Conservation (phyloP, 2,888 invertebrate genomes). For the Ashinkailepas kermadecensis region DNA sequence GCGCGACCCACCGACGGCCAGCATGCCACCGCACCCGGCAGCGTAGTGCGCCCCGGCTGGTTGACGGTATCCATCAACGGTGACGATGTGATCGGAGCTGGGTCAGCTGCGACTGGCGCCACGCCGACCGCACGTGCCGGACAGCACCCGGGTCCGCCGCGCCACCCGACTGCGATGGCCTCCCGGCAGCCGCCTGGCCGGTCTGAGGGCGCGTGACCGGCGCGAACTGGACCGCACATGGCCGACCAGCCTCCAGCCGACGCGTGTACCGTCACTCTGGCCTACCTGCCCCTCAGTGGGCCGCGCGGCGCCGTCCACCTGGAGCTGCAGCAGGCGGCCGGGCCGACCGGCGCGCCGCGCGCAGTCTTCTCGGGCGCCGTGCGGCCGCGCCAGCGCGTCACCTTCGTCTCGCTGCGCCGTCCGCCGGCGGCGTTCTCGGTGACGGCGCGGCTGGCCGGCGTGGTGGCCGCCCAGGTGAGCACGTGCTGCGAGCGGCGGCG, state of each 20-base stretch:
- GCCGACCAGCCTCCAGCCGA: neutral
- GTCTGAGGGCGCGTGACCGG: constrained; percentile 2
- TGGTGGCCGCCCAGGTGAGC: neutral
- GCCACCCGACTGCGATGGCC: neutral
- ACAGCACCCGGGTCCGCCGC: no score
- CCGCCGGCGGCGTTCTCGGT: constrained; percentile 9
- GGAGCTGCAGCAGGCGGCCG: neutral
- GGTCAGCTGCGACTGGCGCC: no score
- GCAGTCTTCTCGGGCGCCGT: neutral
- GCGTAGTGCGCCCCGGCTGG: no score
- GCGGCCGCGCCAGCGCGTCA: constrained; percentile 12
- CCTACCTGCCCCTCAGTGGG: constrained; percentile 5
- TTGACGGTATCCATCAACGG: no score
- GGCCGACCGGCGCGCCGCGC: neutral
- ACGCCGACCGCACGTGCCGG: no score
- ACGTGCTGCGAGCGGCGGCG: constrained; percentile 7
- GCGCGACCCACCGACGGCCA: no score
- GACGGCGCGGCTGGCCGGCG: constrained; percentile 7
- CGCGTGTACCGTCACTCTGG: constrained; percentile 8
- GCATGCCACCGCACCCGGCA: no score
- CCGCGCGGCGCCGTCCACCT: neutral
- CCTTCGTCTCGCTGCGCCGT: constrained; percentile 15
- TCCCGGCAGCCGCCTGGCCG: neutral
- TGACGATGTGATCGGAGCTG: no score
- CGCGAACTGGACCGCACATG: neutral